Evolutionary conservation across 2,113 vertebrate species (phyloP), one percentile per base, ranked within the genome.

Genomic region (Zosterops hypoxanthus): DNA sequence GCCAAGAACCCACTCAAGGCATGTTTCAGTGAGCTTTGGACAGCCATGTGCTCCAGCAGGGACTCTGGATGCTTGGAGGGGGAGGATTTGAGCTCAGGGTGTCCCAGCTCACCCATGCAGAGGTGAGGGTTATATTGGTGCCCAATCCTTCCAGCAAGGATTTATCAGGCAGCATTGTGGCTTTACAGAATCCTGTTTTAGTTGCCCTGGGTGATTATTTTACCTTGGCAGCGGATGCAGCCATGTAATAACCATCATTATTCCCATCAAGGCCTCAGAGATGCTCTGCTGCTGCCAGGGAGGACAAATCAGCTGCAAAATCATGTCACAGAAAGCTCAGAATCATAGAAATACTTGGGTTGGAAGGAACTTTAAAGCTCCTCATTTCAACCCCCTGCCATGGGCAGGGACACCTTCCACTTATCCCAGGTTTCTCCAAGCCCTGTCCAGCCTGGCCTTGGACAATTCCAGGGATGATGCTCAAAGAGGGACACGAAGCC

Each of bases 231-330:
- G 73, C 52, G 26, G 33, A 22, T 64, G 24, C 33, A 55, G 22
- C 6, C 1, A 0, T 1, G 0, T 72, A 73, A 95, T 34, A 80
- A 65, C 31, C 2, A 0, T 73, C 26, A 29, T 70, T 50, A 61
- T 5, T 26, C 25, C 33, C 71, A 57, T 21, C 44, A 70, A 66
- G 61, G 50, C 20, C 14, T 64, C 47, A 31, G 4, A 2, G 4
- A 39, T 2, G 8, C 29, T 42, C 57, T 75, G 75, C 46, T 2
- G 4, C 33, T 75, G 42, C 7, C 8, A 60, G 9, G 29, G 14
- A 5, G 2, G n/a, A 33, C 4, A 2, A 68, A 15, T 22, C 61
- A 68, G 33, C 41, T 64, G 26, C 44, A 75, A 46, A 61, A 39
- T 14, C 9, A 18, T 4, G 4, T 22, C 39, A 60, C 9, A 34